These are phyloP conservation scores for Nasonia longicornis DNA, from an alignment of 1,140 invertebrate species.

Conservation along the genomic window DNA sequence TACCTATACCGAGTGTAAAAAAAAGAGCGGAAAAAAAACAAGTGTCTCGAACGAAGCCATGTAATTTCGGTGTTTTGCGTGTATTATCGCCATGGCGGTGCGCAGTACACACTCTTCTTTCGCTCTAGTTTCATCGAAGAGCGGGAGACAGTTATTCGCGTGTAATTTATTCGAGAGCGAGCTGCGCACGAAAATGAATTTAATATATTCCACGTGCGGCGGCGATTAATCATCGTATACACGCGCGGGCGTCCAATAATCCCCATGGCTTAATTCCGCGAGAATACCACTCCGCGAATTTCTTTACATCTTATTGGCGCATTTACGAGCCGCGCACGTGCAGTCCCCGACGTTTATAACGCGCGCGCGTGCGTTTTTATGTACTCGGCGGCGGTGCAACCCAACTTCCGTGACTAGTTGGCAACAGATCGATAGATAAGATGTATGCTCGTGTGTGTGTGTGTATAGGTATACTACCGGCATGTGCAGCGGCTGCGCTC, in stretches of 20 bases:
- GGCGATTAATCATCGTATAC: too few species aligned
- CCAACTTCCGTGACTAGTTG: constrained; percentile 47
- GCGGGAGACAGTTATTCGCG: too few species aligned
- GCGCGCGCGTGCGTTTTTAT: constrained; percentile 12
- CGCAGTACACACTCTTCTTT: neutral
- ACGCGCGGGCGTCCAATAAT: too few species aligned
- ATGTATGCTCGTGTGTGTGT: constrained; percentile 10
- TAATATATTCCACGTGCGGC: too few species aligned
- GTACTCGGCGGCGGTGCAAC: neutral
- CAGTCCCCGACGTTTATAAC: neutral
- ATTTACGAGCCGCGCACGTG: constrained; percentile 20
- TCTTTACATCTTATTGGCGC: neutral
- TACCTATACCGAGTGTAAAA: neutral
- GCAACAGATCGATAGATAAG: constrained; percentile 46
- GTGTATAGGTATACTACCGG: neutral
- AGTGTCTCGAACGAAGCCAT: constrained; percentile 40
- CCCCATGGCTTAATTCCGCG: too few species aligned
- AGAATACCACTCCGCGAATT: too few species aligned
- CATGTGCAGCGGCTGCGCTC: neutral
- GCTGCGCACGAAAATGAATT: too few species aligned
- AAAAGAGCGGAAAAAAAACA: constrained; percentile 16
- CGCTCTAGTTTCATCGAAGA: constrained; percentile 7
- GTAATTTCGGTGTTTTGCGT: constrained; percentile 38
- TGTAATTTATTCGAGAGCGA: too few species aligned
- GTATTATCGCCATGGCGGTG: neutral